phyloP scores from a whole-genome alignment of 2,797 vertebrate species.

The Melanotaenia parkinsoni region DNA sequence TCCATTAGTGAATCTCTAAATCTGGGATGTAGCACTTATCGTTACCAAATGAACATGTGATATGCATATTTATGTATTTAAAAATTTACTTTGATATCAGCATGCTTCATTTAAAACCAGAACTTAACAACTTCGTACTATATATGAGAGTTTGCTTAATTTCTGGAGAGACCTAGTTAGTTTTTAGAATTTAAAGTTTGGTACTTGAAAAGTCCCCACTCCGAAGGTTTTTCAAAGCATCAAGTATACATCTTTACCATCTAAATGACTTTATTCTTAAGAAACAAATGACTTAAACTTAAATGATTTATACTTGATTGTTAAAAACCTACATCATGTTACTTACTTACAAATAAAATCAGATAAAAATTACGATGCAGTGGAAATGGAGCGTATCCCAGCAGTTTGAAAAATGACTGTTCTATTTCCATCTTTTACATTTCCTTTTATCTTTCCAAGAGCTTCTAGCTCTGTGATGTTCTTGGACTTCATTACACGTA shows the following conservation, averaged over 20 bases:
- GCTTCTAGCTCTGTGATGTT: not conserved
- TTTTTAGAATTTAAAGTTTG: slow-evolving; percentile 44
- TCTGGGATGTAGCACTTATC: slow-evolving; percentile 66
- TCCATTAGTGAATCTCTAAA: slow-evolving; percentile 70
- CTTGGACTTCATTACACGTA: not conserved
- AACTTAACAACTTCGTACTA: slow-evolving; percentile 12
- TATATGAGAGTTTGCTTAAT: slow-evolving; percentile 18
- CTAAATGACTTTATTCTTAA: not conserved
- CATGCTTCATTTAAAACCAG: slow-evolving; percentile 54
- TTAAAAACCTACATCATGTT: no score
- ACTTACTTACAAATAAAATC: no score
- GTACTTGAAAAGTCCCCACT: slow-evolving; percentile 1
- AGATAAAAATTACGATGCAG: no score
- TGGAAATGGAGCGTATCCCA: no score
- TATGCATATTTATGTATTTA: slow-evolving; percentile 63
- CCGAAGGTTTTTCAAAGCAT: not conserved
- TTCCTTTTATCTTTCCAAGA: not conserved
- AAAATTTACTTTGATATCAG: slow-evolving; percentile 65
- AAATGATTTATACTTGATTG: no score
- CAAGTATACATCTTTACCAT: not conserved
- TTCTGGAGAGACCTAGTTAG: slow-evolving; percentile 21
- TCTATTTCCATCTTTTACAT: slow-evolving; percentile 2
- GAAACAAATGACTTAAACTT: not conserved
- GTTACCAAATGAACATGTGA: slow-evolving; percentile 69
- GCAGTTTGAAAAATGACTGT: not conserved